These are phyloP conservation scores for Prosapia bicincta DNA, from an alignment of 2,888 invertebrate genomes.

Conservation along the genomic window DNA sequence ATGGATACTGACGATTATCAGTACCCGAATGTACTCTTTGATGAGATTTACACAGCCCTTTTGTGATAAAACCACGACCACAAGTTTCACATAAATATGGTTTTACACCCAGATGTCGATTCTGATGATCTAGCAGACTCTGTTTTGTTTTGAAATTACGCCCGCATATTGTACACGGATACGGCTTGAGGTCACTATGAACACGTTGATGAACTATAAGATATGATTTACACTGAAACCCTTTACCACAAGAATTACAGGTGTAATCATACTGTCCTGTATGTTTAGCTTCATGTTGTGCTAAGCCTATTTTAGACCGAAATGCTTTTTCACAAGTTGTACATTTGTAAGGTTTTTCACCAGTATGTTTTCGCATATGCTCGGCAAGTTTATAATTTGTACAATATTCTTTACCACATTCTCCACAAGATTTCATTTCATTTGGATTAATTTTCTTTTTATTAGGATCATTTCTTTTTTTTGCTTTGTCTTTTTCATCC, in stretches of 20 bases:
- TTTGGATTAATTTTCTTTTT: slow-evolving; percentile 42
- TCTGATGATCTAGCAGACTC: slow-evolving; percentile 56
- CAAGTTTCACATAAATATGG: slow-evolving; percentile 57
- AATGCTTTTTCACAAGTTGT: slow-evolving; percentile 56
- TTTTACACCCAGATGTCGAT: slow-evolving; percentile 58
- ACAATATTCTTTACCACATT: slow-evolving; percentile 56
- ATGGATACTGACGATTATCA: slow-evolving; percentile 57
- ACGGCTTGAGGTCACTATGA: slow-evolving; percentile 57
- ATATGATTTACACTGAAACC: slow-evolving; percentile 59
- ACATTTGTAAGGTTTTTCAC: slow-evolving; percentile 58
- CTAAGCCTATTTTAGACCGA: slow-evolving; percentile 57
- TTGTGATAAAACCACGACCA: slow-evolving; percentile 57
- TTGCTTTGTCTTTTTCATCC: slow-evolving; percentile 33
- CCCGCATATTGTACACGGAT: slow-evolving; percentile 55
- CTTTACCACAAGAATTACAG: slow-evolving; percentile 58
- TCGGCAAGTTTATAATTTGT: slow-evolving; percentile 58
- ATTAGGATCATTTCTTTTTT: slow-evolving; percentile 38
- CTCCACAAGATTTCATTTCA: slow-evolving; percentile 52
- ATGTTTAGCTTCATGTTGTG: slow-evolving; percentile 58
- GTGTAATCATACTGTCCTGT: slow-evolving; percentile 56
- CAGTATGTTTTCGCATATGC: slow-evolving; percentile 58
- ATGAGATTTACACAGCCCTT: slow-evolving; percentile 57
- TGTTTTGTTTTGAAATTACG: slow-evolving; percentile 59
- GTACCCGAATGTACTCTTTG: slow-evolving; percentile 56
- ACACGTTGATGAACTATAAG: slow-evolving; percentile 58